Conservation (phyloP, 2,888 invertebrate genomes). For the Dryocosmus kuriphilus region DNA sequence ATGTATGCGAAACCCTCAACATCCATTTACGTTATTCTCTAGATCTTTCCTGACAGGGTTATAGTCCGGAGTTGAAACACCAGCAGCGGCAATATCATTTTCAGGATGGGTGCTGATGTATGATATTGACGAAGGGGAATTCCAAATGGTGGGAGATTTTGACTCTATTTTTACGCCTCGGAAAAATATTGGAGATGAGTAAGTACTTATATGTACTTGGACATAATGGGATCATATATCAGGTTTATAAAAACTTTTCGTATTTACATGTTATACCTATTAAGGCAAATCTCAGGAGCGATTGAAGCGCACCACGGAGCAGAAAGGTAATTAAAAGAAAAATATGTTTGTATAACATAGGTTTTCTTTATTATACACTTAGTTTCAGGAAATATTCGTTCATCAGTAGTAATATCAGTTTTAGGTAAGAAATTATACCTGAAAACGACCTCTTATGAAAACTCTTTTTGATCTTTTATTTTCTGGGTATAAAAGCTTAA, state of each 20-base stretch:
- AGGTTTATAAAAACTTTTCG: too few species aligned
- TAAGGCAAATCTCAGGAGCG: too few species aligned
- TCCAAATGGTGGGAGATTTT: neutral
- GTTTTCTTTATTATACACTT: too few species aligned
- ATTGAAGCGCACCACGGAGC: too few species aligned
- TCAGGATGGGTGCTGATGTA: slow-evolving; percentile 28
- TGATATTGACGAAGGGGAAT: slow-evolving; percentile 27
- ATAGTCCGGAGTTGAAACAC: slow-evolving; percentile 9
- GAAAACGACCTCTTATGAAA: neutral
- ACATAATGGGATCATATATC: too few species aligned
- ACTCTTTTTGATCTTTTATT: neutral
- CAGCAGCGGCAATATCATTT: neutral
- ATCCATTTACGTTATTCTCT: slow-evolving; percentile 11
- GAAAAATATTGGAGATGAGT: neutral
- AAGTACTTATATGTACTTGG: neutral
- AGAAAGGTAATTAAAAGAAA: too few species aligned
- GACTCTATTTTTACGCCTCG: neutral
- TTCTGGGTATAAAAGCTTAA: too few species aligned
- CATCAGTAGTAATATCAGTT: neutral
- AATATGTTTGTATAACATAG: too few species aligned
- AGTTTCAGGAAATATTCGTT: too few species aligned
- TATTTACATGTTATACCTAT: too few species aligned
- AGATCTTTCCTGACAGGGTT: slow-evolving; percentile 20
- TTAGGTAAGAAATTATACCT: neutral
- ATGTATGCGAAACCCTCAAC: slow-evolving; percentile 27